Base-by-base conservation (phyloP, 2,888 invertebrate species). In the Bombylius major region DNA sequence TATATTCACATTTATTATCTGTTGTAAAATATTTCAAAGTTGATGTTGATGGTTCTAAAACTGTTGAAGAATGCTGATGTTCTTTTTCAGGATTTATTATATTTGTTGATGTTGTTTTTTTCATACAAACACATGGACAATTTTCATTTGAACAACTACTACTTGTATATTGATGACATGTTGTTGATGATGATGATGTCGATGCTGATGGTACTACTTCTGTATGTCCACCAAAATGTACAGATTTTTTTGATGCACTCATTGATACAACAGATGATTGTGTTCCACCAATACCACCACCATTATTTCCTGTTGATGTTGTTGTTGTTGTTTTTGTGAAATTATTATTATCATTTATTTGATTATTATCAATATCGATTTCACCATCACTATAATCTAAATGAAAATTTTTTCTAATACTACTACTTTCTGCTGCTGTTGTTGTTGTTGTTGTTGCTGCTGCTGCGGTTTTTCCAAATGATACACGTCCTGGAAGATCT, bases 401-500 rank as follows among this genome's bases (percentile, higher is more conserved):
- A 23, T 23, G 23, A 23, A 23, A 23, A 23, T 23, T 23, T 23
- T 23, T 50, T 71, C 69, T 49, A 63, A 63, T 5, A 65, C 58
- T 33, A 61, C 59, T 32, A n/a, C n/a, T n/a, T n/a, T n/a, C n/a
- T n/a, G n/a, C n/a, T 23, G 23, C 23, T 23, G 23, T 3, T 23
- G 2, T 3, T 23, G 23, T 23, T 23, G 23, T 23, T 23, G 23
- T 23, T 23, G 23, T 23, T 23, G 23, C 23, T 23, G 23, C 23
- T 23, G 23, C 23, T 23, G 23, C 23, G 23, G 61, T 64, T 57
- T 71, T 72, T 32, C 69, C 67, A 58, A 75, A 75, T 6, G 75
- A 75, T 0, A 75, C 75, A 14, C 74, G 64, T 5, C 75, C 75
- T 0, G 75, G 75, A 42, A 75, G 65, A 67, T 75, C 75, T 3